phyloP scores from a whole-genome alignment of 92 coral and sea anemone species.

The Meandrina meandrites region DNA sequence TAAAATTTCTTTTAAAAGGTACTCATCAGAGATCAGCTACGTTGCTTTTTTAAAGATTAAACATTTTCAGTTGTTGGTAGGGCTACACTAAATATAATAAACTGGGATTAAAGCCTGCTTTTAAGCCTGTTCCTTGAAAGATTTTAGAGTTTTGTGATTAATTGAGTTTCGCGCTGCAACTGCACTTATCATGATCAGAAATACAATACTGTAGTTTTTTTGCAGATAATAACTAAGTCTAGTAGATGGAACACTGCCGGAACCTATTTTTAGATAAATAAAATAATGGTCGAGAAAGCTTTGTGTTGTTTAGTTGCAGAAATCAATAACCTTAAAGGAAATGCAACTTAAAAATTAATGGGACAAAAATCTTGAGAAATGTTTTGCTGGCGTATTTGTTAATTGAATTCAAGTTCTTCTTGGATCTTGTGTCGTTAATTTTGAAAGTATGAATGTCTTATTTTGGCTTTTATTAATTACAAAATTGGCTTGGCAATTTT shows the following conservation, averaged over 20 bases:
- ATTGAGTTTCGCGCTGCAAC: too few species aligned
- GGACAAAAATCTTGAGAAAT: background rate
- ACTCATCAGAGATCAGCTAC: background rate
- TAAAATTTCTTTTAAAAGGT: background rate
- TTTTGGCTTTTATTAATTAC: background rate
- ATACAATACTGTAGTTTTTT: background rate
- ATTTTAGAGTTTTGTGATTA: too few species aligned
- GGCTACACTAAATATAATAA: too few species aligned
- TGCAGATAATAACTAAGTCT: background rate
- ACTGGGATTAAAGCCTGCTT: too few species aligned
- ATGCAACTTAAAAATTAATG: background rate
- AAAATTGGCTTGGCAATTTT: background rate
- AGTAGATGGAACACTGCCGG: background rate
- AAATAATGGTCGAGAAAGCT: background rate
- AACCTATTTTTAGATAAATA: background rate
- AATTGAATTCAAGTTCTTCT: background rate
- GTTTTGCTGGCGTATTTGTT: background rate
- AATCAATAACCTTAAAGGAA: background rate
- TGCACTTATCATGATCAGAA: too few species aligned
- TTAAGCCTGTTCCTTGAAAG: too few species aligned
- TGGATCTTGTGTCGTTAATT: background rate
- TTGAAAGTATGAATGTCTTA: background rate
- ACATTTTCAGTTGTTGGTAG: too few species aligned
- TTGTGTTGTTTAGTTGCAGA: background rate
- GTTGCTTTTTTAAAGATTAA: background rate